Percentiles rank a stretch among this genome's conserved stretches.
Conservation (phyloP, 2,113 vertebrate genomes). For the Ptyas mucosa region DNA sequence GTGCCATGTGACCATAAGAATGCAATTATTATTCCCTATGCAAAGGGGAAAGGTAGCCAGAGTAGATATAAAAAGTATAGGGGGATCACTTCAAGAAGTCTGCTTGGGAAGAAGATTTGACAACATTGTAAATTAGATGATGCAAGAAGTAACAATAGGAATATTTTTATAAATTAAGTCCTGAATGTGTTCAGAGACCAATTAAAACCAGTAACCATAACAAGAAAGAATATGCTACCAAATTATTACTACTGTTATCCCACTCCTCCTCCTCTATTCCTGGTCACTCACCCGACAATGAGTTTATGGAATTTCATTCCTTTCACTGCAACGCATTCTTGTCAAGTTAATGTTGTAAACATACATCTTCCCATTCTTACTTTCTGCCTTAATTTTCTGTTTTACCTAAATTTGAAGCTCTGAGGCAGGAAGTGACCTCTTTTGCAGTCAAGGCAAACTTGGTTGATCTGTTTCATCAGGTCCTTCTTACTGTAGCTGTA, state of each 20-base stretch:
- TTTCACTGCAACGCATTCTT: not conserved
- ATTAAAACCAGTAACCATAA: not conserved
- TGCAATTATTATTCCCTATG: not conserved
- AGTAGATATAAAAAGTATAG: not conserved
- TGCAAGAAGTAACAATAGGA: not conserved
- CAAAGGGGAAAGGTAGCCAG: not conserved
- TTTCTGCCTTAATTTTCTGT: not conserved
- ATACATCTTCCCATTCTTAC: not conserved
- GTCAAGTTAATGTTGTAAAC: not conserved
- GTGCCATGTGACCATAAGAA: not conserved
- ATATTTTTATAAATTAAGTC: not conserved
- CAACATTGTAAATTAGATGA: not conserved
- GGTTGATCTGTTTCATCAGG: slow-evolving; percentile 48
- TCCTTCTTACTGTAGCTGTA: slow-evolving; percentile 48
- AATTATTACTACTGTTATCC: not conserved
- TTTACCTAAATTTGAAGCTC: slow-evolving; percentile 55
- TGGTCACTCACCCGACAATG: not conserved
- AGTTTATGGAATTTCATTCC: not conserved
- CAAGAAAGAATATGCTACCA: not conserved
- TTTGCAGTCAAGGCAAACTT: slow-evolving; percentile 30
- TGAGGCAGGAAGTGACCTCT: slow-evolving; percentile 57
- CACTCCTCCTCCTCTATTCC: not conserved
- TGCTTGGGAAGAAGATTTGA: not conserved
- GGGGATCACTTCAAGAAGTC: not conserved
- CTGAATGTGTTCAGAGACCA: not conserved